A percentile compares a stretch with the other conserved stretches of the same genome.
These are phyloP conservation scores for Drosophila affinis DNA, from an alignment of 2,888 invertebrate species.

Conservation along the genomic window DNA sequence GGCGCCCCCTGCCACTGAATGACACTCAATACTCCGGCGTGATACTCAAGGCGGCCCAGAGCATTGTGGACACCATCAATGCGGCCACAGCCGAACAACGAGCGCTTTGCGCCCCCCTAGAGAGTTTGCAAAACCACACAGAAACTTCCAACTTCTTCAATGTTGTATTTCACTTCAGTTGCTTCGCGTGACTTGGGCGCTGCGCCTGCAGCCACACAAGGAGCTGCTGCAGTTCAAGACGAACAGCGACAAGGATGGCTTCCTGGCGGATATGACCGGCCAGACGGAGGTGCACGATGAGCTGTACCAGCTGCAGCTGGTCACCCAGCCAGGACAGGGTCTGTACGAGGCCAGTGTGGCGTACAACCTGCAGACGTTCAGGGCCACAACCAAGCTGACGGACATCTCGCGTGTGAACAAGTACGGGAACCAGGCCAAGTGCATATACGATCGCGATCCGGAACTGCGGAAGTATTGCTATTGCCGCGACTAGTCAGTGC, in stretches of 20 bases:
- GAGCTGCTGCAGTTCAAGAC: conserved; percentile 89
- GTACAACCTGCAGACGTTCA: conserved; percentile 86
- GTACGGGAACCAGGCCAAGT: conserved; percentile 92
- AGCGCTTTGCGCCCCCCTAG: conserved; percentile 86
- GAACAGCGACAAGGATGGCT: conserved; percentile 92
- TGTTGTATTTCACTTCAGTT: conserved; percentile 84
- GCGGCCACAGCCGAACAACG: conserved; percentile 85
- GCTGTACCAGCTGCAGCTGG: conserved; percentile 91
- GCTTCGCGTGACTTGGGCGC: conserved; percentile 88
- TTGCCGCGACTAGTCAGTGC: conserved; percentile 85
- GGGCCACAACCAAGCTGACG: conserved; percentile 87
- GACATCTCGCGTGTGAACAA: conserved; percentile 92
- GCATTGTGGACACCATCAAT: conserved; percentile 87
- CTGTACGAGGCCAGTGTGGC: conserved; percentile 92
- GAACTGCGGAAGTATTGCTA: conserved; percentile 94
- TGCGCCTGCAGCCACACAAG: conserved; percentile 88
- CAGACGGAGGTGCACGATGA: conserved; percentile 85
- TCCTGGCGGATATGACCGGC: conserved; percentile 89
- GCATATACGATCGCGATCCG: conserved; percentile 89
- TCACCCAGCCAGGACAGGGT: conserved; percentile 89
- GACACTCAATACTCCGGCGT: conserved; percentile 68
- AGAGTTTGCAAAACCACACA: conserved; percentile 35
- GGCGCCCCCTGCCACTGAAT: conserved; percentile 87
- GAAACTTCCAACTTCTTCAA: too few species aligned
- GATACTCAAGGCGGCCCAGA: conserved; percentile 85